These are phyloP conservation scores for Climacteris rufus DNA, from an alignment of 2,113 vertebrate species.

Conservation along the genomic window DNA sequence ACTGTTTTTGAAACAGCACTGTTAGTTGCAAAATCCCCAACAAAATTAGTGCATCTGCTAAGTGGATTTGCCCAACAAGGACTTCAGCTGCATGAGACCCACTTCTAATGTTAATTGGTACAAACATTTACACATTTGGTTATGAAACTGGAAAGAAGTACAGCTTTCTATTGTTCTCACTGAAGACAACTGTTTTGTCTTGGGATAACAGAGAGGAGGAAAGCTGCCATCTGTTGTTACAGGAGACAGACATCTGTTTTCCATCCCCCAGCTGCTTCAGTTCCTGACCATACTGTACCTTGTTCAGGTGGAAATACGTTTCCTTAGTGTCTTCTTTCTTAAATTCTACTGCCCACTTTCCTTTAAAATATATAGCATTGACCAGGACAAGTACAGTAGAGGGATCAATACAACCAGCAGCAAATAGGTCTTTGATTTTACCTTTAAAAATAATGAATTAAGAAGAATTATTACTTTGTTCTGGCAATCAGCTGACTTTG, in stretches of 20 bases:
- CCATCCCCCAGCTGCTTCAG: not conserved
- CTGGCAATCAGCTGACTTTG: not conserved
- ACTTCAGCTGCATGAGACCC: not conserved
- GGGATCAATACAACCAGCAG: conserved; percentile 67
- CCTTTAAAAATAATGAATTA: conserved; percentile 66
- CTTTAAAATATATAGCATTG: conserved; percentile 92
- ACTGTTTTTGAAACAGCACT: not conserved
- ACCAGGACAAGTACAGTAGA: conserved; percentile 81
- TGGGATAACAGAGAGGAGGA: not conserved
- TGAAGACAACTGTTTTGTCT: not conserved
- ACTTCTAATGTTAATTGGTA: not conserved
- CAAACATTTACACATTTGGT: not conserved
- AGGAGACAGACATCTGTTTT: not conserved
- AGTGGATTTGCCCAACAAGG: not conserved
- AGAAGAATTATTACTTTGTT: not conserved
- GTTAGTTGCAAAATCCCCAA: not conserved
- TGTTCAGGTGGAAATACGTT: conserved; percentile 75
- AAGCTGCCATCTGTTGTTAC: not conserved
- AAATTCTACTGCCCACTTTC: conserved; percentile 82
- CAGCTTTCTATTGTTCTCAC: not conserved
- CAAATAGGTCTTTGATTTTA: conserved; percentile 87
- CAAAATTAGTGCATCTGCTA: not conserved
- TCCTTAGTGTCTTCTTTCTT: conserved; percentile 74
- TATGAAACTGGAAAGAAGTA: not conserved
- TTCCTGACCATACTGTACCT: conserved; percentile 58